Evolutionary conservation across 2,888 invertebrate genomes (phyloP).

Genomic region (Apamea anceps): DNA sequence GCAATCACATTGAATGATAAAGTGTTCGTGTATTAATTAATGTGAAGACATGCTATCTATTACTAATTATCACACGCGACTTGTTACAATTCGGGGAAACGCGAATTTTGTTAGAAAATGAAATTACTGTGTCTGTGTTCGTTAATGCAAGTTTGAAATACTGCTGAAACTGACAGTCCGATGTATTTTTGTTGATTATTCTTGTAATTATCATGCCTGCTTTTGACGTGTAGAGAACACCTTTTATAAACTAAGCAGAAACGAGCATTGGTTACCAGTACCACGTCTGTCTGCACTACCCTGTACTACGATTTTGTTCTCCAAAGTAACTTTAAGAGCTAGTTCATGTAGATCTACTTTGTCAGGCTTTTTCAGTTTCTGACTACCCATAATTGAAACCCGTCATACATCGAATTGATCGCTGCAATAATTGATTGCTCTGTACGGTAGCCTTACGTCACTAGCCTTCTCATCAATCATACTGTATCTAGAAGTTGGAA

Average conservation of each 20-base stretch:
- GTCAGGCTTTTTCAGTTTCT: not conserved
- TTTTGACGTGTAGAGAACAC: not conserved
- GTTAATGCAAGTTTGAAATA: constrained; percentile 33
- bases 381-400: not conserved
- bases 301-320: not conserved
- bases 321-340: not conserved
- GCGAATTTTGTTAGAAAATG: constrained; percentile 27
- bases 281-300: not conserved
- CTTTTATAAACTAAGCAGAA: not conserved
- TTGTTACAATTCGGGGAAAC: constrained; percentile 20
- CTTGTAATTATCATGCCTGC: not conserved
- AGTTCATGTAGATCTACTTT: not conserved
- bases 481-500: constrained; percentile 25
- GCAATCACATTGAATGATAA: constrained; percentile 31
- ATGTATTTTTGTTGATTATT: not conserved
- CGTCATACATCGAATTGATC: not conserved
- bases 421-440: constrained; percentile 14
- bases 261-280: not conserved
- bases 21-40: constrained; percentile 29
- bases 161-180: not conserved
- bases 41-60: constrained; percentile 50
- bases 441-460: constrained; percentile 4
- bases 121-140: constrained; percentile 17
- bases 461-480: constrained; percentile 26
- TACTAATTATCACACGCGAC: constrained; percentile 59